These are phyloP conservation scores for Drosophila azteca DNA, from an alignment of 1,140 invertebrate genomes.

Conservation along the genomic window DNA sequence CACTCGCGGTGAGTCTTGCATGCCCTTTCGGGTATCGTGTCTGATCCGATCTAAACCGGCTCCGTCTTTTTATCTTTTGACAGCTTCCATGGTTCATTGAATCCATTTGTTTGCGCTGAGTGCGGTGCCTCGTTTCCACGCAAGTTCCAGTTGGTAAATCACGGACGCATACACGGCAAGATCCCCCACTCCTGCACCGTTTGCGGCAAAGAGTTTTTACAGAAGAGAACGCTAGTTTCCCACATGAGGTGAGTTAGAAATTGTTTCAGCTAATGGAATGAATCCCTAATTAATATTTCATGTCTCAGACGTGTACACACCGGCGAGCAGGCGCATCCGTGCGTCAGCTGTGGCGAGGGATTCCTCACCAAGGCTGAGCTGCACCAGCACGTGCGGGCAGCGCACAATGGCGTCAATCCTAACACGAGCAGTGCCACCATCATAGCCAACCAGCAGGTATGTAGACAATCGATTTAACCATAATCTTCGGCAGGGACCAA, in stretches of 20 bases:
- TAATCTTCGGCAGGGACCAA: conserved; percentile 48
- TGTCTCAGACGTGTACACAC: conserved; percentile 84
- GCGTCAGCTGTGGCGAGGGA: conserved; percentile 90
- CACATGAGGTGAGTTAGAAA: conserved; percentile 87
- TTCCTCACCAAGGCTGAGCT: conserved; percentile 89
- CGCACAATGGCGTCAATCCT: conserved; percentile 84
- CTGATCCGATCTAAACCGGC: background rate
- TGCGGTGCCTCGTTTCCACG: conserved; percentile 92
- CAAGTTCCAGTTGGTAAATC: conserved; percentile 93
- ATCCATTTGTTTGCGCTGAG: conserved; percentile 92
- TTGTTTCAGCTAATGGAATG: background rate
- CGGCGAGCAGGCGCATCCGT: conserved; percentile 87
- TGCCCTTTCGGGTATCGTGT: background rate
- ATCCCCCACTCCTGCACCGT: conserved; percentile 91
- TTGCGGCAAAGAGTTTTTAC: conserved; percentile 92
- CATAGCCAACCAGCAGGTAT: conserved; percentile 79
- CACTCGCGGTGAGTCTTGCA: conserved; percentile 86
- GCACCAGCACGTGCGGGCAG: conserved; percentile 88
- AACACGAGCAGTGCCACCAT: conserved; percentile 84
- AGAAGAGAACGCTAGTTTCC: conserved; percentile 91
- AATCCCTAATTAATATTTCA: background rate
- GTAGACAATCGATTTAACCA: background rate
- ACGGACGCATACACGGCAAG: conserved; percentile 90
- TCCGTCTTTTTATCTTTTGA: background rate
- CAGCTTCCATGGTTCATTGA: conserved; percentile 90